Evolutionary conservation across 2,797 vertebrate species (phyloP), one percentile per base, ranked within the genome.

Genomic region (Amblyraja radiata): DNA sequence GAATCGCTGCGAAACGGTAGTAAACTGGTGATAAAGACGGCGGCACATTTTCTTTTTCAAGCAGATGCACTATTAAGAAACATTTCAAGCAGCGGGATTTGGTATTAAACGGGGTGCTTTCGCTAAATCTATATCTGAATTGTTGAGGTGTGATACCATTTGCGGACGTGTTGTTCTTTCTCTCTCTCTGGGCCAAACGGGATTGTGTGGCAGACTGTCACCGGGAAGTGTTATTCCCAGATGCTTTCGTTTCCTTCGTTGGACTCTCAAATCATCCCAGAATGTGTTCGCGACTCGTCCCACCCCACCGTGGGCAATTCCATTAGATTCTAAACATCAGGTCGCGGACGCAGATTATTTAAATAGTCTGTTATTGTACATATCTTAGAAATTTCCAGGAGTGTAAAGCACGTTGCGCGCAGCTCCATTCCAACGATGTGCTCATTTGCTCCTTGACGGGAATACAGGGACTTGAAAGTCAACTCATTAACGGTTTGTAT

Each of bases 91-190:
- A 54, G 71, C 18, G 23, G 23, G 71, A 9, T 28, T 13, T 14
- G 2, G 71, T 32, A 25, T 73, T 54, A 74, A 74, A 91, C 39
- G 11, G 18, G 10, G 2, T 25, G 14, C 68, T 25, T 54, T 76
- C 14, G 46, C 54, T 76, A 28, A 74, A 58, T 6, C 68, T 11
- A 25, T 92, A 54, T 76, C 68, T 28, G 8, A 91, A 74, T 23
- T 54, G 18, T 36, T 92, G 90, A 92, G 90, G 90, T 92, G 90
- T 74, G 68, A 92, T 23, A 54, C 36, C 90, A 92, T 92, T 76
- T 92, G 65, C 36, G 74, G 90, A 74, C 28, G 88, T 73, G 68
- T 74, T 91, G 71, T 46, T 76, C 90, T 28, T 25, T 32, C 32
- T 18, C 21, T 10, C 36, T 74, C 68, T 18, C 36, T 74, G n/a